Evolutionary conservation across 2,113 vertebrate genomes (phyloP).

Genomic region (Centropus unirufus): DNA sequence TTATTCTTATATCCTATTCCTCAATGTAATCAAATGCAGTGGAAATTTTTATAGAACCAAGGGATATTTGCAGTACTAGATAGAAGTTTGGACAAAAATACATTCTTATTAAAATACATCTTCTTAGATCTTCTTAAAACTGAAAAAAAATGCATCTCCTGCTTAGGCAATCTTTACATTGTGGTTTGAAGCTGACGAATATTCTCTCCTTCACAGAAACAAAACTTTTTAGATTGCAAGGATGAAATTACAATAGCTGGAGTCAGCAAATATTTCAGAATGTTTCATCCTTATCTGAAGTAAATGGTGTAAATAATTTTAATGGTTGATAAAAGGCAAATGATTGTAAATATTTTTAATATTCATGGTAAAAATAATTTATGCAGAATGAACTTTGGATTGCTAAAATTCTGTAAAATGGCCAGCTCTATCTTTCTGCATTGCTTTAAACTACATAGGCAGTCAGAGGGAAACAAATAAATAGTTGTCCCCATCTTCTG

Average conservation of each 20-base stretch:
- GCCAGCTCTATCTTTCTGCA: not conserved
- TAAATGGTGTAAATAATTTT: not conserved
- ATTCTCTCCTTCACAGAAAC: not conserved
- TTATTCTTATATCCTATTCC: not conserved
- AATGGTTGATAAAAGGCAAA: not conserved
- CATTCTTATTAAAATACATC: not conserved
- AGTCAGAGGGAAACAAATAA: not conserved
- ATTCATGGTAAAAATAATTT: not conserved
- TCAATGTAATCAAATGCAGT: not conserved
- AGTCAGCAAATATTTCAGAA: not conserved
- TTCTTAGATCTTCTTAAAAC: not conserved
- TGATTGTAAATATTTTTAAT: not conserved
- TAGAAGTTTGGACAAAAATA: not conserved
- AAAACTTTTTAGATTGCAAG: not conserved
- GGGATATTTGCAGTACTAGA: not conserved
- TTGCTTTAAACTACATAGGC: not conserved
- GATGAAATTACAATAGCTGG: not conserved
- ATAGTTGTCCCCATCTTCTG: not conserved
- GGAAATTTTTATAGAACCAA: not conserved
- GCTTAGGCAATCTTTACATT: not conserved
- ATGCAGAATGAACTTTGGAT: not conserved
- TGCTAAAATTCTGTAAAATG: not conserved
- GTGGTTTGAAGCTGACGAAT: not conserved
- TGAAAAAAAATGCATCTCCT: not conserved
- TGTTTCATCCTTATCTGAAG: not conserved